Evolutionary conservation across 1,140 invertebrate species (phyloP).

Genomic region (Tribolium madens): DNA sequence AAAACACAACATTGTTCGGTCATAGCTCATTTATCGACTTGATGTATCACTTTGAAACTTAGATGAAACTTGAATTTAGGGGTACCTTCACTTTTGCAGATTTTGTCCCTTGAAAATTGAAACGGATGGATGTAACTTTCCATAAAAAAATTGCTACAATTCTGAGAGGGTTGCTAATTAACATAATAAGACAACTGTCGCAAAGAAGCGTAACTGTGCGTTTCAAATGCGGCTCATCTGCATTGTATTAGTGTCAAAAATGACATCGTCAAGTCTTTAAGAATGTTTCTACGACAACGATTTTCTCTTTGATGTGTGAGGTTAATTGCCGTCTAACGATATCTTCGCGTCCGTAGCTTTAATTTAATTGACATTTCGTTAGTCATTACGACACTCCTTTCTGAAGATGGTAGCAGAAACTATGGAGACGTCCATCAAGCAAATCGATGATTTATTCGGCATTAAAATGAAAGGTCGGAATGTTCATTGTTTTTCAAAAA

Average conservation of each 20-base stretch:
- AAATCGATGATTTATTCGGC: background rate
- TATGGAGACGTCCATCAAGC: conserved; percentile 22
- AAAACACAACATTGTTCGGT: background rate
- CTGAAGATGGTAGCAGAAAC: conserved; percentile 21
- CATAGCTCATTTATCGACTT: background rate
- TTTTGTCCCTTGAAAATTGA: background rate
- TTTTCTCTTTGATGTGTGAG: conserved; percentile 19
- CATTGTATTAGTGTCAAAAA: conserved; percentile 28
- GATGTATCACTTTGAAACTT: background rate
- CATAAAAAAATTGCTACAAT: background rate
- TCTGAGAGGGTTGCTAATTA: conserved; percentile 11
- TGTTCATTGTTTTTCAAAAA: background rate
- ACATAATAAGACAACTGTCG: conserved; percentile 12
- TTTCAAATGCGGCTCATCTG: conserved; percentile 9
- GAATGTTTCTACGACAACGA: background rate
- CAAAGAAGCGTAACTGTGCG: background rate
- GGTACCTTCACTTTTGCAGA: background rate
- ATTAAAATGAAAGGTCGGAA: background rate
- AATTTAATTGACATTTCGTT: conserved; percentile 32
- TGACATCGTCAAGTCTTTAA: conserved; percentile 5
- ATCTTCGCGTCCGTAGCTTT: conserved; percentile 16
- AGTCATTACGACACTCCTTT: conserved; percentile 24
- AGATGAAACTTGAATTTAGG: background rate
- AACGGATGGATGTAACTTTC: background rate
- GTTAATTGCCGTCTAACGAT: conserved; percentile 26